These are phyloP conservation scores for Cheilosia scutellata DNA, from an alignment of 2,888 invertebrate genomes.

Conservation along the genomic window DNA sequence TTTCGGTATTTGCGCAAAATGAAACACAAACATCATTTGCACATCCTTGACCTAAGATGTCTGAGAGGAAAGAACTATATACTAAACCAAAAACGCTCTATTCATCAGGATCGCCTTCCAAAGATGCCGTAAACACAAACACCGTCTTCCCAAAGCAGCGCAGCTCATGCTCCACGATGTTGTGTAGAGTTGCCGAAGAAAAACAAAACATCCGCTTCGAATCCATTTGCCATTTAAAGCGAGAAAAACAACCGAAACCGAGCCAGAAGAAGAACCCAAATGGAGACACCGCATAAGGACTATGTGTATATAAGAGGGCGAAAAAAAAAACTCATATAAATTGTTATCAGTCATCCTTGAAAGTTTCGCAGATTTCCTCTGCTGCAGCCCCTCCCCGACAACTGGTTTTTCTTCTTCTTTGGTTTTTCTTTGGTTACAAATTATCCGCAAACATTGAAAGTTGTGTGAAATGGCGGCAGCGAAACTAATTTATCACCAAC, in stretches of 20 bases:
- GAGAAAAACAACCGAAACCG: conserved; percentile 53
- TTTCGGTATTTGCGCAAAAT: conserved; percentile 1
- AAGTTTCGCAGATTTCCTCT: conserved; percentile 70
- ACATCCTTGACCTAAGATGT: conserved; percentile 65
- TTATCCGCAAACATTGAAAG: conserved; percentile 75
- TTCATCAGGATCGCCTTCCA: conserved; percentile 23
- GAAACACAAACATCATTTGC: conserved; percentile 44
- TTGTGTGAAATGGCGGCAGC: conserved; percentile 71
- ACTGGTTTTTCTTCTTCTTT: conserved; percentile 18
- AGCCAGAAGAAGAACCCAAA: conserved; percentile 38
- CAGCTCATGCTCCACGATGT: neutral
- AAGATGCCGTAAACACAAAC: conserved; percentile 55
- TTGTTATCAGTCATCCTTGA: conserved; percentile 76
- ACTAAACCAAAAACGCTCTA: conserved; percentile 17
- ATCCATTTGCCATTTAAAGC: conserved; percentile 49
- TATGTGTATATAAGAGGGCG: neutral
- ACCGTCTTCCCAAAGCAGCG: neutral
- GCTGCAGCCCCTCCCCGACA: conserved; percentile 6
- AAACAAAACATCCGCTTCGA: conserved; percentile 67
- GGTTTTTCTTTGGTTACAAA: conserved; percentile 67
- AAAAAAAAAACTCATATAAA: conserved; percentile 66
- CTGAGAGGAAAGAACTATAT: conserved; percentile 12
- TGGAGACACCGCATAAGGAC: conserved; percentile 46
- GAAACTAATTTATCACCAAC: conserved; percentile 77
- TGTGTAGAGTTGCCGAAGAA: conserved; percentile 29